Percentiles rank a stretch among this genome's conserved stretches.
These are phyloP conservation scores for Torymus tubicola DNA, from an alignment of 2,888 invertebrate genomes.

Conservation along the genomic window DNA sequence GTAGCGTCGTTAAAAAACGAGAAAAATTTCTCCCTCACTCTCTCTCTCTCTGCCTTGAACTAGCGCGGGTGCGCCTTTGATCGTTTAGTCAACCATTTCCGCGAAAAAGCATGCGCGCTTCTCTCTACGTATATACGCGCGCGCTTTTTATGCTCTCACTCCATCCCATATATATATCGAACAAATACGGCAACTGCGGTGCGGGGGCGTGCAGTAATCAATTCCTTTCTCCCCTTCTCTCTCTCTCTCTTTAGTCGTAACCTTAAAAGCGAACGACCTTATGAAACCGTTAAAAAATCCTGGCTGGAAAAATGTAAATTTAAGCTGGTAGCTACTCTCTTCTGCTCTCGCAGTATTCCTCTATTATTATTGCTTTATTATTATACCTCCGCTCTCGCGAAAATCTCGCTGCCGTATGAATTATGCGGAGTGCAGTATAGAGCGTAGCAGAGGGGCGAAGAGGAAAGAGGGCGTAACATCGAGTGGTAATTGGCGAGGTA, in stretches of 20 bases:
- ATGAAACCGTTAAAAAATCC: not conserved
- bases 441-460: not conserved
- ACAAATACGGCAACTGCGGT: no score
- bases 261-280: constrained; percentile 1
- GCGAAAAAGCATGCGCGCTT: no score
- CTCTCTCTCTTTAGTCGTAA: not conserved
- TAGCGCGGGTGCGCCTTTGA: no score
- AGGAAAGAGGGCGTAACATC: constrained; percentile 66
- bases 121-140: no score
- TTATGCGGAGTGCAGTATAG: constrained; percentile 62
- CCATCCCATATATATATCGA: no score
- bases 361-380: constrained; percentile 15
- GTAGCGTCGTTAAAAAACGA: no score
- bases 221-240: no score
- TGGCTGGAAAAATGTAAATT: not conserved
- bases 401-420: constrained; percentile 61
- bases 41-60: no score
- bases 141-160: no score
- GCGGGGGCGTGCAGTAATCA: no score
- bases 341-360: not conserved
- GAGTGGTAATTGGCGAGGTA: constrained; percentile 73
- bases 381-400: not conserved
- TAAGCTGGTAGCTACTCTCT: not conserved
- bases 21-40: no score
- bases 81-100: no score